These are phyloP conservation scores for Altica lythri DNA, from an alignment of 2,888 invertebrate species.

Conservation along the genomic window DNA sequence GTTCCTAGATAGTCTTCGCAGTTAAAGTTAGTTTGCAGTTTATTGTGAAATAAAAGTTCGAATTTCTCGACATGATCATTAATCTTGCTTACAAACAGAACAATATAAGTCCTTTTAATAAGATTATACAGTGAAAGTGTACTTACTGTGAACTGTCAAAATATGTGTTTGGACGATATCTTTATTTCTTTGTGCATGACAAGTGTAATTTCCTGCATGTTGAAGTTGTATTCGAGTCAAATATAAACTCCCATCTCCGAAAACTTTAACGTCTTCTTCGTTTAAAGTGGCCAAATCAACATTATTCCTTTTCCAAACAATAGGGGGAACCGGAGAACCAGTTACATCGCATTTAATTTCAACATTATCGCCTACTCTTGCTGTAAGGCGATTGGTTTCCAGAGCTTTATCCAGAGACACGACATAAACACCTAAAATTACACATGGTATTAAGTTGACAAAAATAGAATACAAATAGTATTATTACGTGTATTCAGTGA, in stretches of 20 bases:
- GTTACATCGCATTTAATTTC: conserved; percentile 79
- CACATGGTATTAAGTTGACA: no score
- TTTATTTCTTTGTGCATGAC: conserved; percentile 72
- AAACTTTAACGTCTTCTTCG: conserved; percentile 69
- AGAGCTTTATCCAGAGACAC: conserved; percentile 73
- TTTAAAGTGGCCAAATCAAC: conserved; percentile 66
- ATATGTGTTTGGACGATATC: conserved; percentile 76
- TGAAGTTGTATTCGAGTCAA: conserved; percentile 72
- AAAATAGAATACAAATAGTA: neutral
- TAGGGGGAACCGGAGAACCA: conserved; percentile 70
- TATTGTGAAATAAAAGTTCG: no score
- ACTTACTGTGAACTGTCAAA: conserved; percentile 74
- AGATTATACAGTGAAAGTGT: neutral
- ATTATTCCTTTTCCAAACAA: conserved; percentile 73
- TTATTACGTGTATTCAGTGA: neutral
- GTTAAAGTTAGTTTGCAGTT: no score
- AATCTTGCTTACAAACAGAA: neutral
- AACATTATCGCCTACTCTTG: conserved; percentile 75
- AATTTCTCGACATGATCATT: no score
- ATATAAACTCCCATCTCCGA: conserved; percentile 76
- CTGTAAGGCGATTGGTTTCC: conserved; percentile 71
- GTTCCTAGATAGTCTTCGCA: no score
- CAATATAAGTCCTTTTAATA: neutral
- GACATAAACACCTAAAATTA: conserved; percentile 67
- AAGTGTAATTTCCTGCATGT: conserved; percentile 78